Evolutionary conservation across 2,888 invertebrate species (phyloP), one percentile per base, ranked within the genome.

Genomic region (Disparrhopalites patrizii): DNA sequence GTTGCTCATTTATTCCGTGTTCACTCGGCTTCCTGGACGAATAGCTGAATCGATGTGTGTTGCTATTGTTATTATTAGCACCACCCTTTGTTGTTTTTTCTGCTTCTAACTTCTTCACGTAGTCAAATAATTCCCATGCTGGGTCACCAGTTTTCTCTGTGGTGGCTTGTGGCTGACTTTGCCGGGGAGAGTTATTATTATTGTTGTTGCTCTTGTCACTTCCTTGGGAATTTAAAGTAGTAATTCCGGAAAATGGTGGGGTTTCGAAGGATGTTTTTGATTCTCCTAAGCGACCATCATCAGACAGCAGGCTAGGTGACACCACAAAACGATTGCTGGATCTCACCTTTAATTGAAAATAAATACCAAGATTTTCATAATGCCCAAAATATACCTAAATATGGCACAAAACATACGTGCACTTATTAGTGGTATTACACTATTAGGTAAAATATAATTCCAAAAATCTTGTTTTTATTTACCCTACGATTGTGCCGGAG

Each of bases 101-200:
- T 40, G 57, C 38, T 40, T 57, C 57, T 57, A 23, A 23, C 20
- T 18, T 20, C 20, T 57, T 57, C 3, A 57, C 40, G 15, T 57
- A 57, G 40, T 57, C 57, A 25, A 57, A 57, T 8, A 57, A 20
- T 27, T 57, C 25, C 57, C 57, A 57, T 2, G 57, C 57, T 23
- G 57, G 10, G 20, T 36, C 40, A 10, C 13, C 5, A 25, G 23
- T 27, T 27, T 23, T 8, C 8, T 51, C 23, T n/a, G n/a, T n/a
- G n/a, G n/a, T n/a, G n/a, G n/a, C n/a, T n/a, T n/a, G n/a, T n/a
- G n/a, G n/a, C n/a, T n/a, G n/a, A n/a, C n/a, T n/a, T n/a, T n/a
- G n/a, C n/a, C n/a, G n/a, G n/a, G n/a, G n/a, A 5, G 18, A 25
- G 36, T 36, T 36, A 36, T 36, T 36, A 36, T 36, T 36, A 36